Base-by-base conservation (phyloP, 2,888 invertebrate genomes). In the Scaeva pyrastri region DNA sequence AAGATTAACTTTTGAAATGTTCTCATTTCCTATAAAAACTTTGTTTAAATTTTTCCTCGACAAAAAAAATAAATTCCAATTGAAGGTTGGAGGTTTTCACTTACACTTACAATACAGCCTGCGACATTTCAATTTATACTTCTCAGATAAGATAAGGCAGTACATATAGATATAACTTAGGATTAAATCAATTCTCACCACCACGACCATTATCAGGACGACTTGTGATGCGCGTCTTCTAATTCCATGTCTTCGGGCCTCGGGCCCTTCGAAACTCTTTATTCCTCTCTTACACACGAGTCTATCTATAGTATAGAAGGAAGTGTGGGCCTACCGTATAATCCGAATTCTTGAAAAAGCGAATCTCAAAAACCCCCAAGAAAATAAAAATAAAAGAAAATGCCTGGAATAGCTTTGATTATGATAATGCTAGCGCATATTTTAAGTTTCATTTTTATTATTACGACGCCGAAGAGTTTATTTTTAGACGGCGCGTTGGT, bases 321-420 rank as follows among this genome's bases (percentile, higher is more conserved):
- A 7, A 31, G 39, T 39, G 12, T 52, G 14, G n/a, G 52, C 50
- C 50, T 50, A 31, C 7, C 3, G 31, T 31, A 39, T 12, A n/a
- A 26, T 26, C 23, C 14, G 70, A 23, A 58, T 75, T 76, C 36
- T 66, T 43, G 19, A 41, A 55, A 62, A 55, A 48, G 26, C 50
- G 26, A 58, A 71, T 72, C 43, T 50, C 16, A 23, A 79, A 66
- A 66, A 64, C 64, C 64, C 26, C 45, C 12, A 48, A 26, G 52
- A 62, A 64, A 55, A 71, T n/a, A 14, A 77, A 76, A 19, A 21
- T 21, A 31, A 45, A 55, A 26, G 52, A 23, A 62, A 39, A 14
- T 41, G 31, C 45, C 41, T 68, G 71, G 73, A 85, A 85, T 85
- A 80, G 62, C 85, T 85, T 85, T 85, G 85, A 85, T 85, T 85